These are phyloP conservation scores for Alcis repandata DNA, from an alignment of 2,888 invertebrate genomes.

Conservation along the genomic window DNA sequence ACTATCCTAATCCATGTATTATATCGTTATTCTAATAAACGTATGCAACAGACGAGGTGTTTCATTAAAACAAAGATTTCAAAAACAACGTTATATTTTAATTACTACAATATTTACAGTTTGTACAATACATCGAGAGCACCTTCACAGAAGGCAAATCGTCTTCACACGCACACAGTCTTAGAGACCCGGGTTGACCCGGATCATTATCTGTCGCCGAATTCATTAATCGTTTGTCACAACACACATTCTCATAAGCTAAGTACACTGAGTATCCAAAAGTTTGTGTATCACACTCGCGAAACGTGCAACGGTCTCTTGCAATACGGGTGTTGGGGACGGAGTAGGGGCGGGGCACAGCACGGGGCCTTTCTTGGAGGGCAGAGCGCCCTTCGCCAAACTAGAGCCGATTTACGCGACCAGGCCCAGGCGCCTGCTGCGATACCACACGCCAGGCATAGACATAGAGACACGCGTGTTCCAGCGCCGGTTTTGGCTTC, in stretches of 20 bases:
- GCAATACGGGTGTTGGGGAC: constrained; percentile 73
- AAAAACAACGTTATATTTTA: constrained; percentile 81
- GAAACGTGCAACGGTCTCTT: constrained; percentile 81
- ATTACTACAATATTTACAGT: constrained; percentile 79
- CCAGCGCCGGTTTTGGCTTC: constrained; percentile 85
- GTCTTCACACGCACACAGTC: constrained; percentile 42
- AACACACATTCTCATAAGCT: constrained; percentile 2
- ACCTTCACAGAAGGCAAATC: constrained; percentile 83
- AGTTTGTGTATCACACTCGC: constrained; percentile 64
- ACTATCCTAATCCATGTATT: constrained; percentile 67
- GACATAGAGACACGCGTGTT: constrained; percentile 65
- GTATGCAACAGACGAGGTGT: constrained; percentile 58
- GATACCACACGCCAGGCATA: constrained; percentile 88
- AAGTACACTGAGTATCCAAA: background rate
- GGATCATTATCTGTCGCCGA: background rate
- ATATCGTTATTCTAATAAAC: constrained; percentile 76
- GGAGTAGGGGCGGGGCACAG: constrained; percentile 72
- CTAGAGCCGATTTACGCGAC: constrained; percentile 85
- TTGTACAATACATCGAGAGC: constrained; percentile 75
- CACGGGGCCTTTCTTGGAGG: constrained; percentile 77
- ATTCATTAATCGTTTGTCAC: background rate
- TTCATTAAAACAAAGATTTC: constrained; percentile 51
- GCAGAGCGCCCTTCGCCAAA: constrained; percentile 87
- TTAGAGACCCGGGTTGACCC: background rate
- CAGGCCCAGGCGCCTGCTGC: constrained; percentile 91